Conservation (phyloP, 2,113 vertebrate species). For the Microtus ochrogaster region DNA sequence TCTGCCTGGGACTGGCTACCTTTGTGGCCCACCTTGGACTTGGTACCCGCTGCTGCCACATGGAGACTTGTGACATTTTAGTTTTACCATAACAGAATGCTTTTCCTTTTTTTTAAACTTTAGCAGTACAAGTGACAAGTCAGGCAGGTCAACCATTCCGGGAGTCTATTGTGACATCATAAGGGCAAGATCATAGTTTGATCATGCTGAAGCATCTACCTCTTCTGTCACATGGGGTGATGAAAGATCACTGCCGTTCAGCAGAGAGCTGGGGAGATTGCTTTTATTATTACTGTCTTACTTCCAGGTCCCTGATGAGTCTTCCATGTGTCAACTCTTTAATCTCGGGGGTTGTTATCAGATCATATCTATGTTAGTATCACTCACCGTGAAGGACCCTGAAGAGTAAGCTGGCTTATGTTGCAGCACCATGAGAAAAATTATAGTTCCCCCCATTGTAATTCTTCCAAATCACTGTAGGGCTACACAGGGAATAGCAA, state of each 20-base stretch:
- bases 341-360: constrained; percentile 50
- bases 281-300: constrained; percentile 6
- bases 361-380: constrained; percentile 13
- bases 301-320: constrained; percentile 34
- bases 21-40: no score
- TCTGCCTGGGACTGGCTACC: no score
- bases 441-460: neutral
- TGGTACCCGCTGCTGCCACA: no score
- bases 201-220: neutral
- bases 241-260: neutral
- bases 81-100: no score
- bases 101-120: neutral
- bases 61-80: no score
- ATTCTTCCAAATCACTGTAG: constrained; percentile 2
- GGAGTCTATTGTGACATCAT: constrained; percentile 67
- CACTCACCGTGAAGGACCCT: constrained; percentile 26
- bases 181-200: constrained; percentile 54
- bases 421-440: neutral
- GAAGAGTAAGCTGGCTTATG: neutral
- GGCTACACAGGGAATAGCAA: neutral
- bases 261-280: neutral
- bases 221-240: neutral
- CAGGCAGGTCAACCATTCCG: constrained; percentile 58
- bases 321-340: constrained; percentile 14
- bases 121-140: neutral